Evolutionary conservation across 2,888 invertebrate species (phyloP), one percentile per base, ranked within the genome.

Genomic region (Chrysotoxum bicinctum): DNA sequence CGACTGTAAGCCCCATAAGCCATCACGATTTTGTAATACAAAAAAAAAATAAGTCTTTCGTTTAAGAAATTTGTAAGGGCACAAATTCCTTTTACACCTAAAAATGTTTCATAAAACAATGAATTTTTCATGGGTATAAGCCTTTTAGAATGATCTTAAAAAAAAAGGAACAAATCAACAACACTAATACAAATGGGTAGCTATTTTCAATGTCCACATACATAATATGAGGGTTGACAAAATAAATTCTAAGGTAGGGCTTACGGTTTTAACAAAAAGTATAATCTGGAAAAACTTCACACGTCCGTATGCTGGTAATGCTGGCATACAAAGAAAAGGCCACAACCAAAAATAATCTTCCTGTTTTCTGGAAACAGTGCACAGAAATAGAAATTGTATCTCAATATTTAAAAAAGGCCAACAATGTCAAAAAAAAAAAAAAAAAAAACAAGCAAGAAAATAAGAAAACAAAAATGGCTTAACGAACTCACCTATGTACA

Each of bases 251-350:
- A 73, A 12, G 14, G 73, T 50, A 40, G 19, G 56, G 64, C 62
- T 64, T 35, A 23, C 50, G 64, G 68, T 52, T 43, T 52, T 56
- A 19, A 32, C 32, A 37, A 58, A 56, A 66, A 58, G 78, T 58
- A 79, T 79, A 79, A 79, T 79, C 78, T 66, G 7, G 37, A 48
- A 73, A 73, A 79, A 73, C 58, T 73, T 73, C 79, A 73, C 73
- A 79, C 73, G 79, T n/a, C n/a, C n/a, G n/a, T n/a, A n/a, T 79
- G 58, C 66, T 79, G 48, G 54, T 21, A n/a, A n/a, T n/a, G 7
- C 5, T 26, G 26, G 26, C 2, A 26, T 1, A 23, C 37, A 60
- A 37, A 26, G 1, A 23, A 16, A 9, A 54, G n/a, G 14, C 14
- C 2, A 3, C 7, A 10, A 45, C n/a, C n/a, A 64, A 48, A 43